These are phyloP conservation scores for Himalopsyche japonica DNA, from an alignment of 2,888 invertebrate genomes.

Conservation along the genomic window DNA sequence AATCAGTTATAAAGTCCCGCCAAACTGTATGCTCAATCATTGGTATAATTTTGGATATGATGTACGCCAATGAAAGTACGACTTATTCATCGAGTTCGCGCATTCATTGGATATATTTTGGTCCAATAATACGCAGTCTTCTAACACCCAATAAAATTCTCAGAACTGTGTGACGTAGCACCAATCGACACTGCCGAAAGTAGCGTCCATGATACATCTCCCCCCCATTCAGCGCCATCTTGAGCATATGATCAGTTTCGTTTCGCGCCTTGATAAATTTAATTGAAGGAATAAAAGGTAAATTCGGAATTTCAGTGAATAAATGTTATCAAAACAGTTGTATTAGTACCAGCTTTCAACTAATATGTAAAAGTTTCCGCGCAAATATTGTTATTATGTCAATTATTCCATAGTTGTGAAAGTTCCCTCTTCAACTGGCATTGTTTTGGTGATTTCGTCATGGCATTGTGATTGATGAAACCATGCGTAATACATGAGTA, in stretches of 20 bases:
- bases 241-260: conserved; percentile 54
- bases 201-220: conserved; percentile 52
- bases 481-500: neutral
- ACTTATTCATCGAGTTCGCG: neutral
- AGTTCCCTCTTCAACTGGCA: conserved; percentile 13
- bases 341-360: neutral
- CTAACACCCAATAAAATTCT: conserved; percentile 11
- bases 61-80: neutral
- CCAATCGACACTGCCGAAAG: conserved; percentile 49
- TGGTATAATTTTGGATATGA: neutral
- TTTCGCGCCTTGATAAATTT: conserved; percentile 19
- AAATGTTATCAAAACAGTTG: conserved; percentile 3
- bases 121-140: neutral
- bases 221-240: conserved; percentile 58
- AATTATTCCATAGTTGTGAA: conserved; percentile 24
- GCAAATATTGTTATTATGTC: neutral
- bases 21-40: neutral
- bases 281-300: conserved; percentile 13
- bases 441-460: conserved; percentile 38
- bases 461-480: neutral
- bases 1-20: neutral
- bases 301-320: conserved; percentile 18
- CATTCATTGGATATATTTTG: neutral
- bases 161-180: conserved; percentile 18
- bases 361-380: neutral